Evolutionary conservation across 2,797 vertebrate genomes (phyloP), one percentile per base, ranked within the genome.

Genomic region (Liparis tanakae): DNA sequence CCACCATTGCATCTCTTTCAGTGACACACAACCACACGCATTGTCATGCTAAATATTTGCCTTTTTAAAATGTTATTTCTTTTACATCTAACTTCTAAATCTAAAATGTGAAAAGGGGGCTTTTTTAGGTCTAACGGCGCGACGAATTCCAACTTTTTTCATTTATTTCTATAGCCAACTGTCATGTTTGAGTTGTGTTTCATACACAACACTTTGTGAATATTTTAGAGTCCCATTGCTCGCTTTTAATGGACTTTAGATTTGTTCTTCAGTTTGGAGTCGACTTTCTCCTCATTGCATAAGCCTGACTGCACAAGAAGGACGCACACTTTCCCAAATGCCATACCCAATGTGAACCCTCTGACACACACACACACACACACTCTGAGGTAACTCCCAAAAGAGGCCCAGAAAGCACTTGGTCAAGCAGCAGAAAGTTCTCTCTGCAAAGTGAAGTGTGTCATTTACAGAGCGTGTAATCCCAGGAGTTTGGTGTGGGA

Each of bases 251-350:
- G 80, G 59, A 80, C 68, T 68, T 79, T 51, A 50, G 61, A 58
- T 85, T 80, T 84, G 66, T 80, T 85, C 65, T 81, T 85, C 51
- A 48, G 70, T 81, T 73, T 74, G 34, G 61, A 59, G 63, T 68
- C 41, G 59, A 67, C 82, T 86, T 87, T 78, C 85, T 74, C 57
- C 69, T 68, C 36, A 58, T 88, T 90, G 85, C 84, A 37, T 88
- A 85, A 89, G 87, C 76, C 73, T 44, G 73, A 60, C 73, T 53
- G 30, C 78, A 73, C 72, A 74, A 18, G 51, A 17, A 63, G 43
- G 83, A 81, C 57, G 46, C 77, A 82, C 72, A 70, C 54, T 71
- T 69, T 69, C 30, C 69, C 61, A 64, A 70, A 72, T 80, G 34
- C 65, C 65, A 54, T 55, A 15, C 63, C 73, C 50, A 18, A 18